phyloP scores from a whole-genome alignment of 1,140 invertebrate genomes.

The Pseudobourletiella spinata region DNA sequence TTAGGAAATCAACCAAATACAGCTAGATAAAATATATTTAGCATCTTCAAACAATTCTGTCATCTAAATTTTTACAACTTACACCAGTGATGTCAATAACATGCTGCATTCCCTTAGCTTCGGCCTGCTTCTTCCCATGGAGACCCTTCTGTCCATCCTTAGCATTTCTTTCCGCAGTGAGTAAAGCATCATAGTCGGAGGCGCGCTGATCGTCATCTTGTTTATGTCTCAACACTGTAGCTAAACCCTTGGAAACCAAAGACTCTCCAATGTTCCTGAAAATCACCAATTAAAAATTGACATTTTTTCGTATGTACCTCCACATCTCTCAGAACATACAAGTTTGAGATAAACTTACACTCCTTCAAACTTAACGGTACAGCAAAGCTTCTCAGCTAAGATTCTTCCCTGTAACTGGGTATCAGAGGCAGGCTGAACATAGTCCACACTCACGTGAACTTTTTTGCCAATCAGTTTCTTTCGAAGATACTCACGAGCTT shows the following conservation, averaged over 20 bases:
- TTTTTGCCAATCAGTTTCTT: slow-evolving; percentile 95
- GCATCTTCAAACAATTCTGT: not conserved
- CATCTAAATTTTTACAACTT: slow-evolving; percentile 34
- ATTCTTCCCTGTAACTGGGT: slow-evolving; percentile 40
- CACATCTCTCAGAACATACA: not conserved
- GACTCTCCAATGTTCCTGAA: slow-evolving; percentile 86
- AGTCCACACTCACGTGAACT: slow-evolving; percentile 87
- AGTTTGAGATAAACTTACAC: slow-evolving; percentile 51
- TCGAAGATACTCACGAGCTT: slow-evolving; percentile 91
- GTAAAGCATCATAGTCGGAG: slow-evolving; percentile 83
- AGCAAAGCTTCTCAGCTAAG: slow-evolving; percentile 92
- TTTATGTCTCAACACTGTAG: slow-evolving; percentile 82
- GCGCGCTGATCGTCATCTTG: slow-evolving; percentile 95
- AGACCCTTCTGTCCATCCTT: slow-evolving; percentile 73
- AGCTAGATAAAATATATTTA: not conserved
- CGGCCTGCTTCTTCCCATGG: slow-evolving; percentile 73
- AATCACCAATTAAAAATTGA: slow-evolving; percentile 21
- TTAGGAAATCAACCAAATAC: not conserved
- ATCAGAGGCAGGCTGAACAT: slow-evolving; percentile 87
- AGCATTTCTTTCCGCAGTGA: slow-evolving; percentile 87
- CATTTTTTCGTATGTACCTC: not conserved
- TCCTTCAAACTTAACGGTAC: slow-evolving; percentile 75
- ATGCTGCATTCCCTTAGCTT: slow-evolving; percentile 51
- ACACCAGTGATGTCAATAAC: slow-evolving; percentile 78
- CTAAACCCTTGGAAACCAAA: slow-evolving; percentile 82